Conservation (phyloP, 2,888 invertebrate genomes). For the Eristalis intricaria region DNA sequence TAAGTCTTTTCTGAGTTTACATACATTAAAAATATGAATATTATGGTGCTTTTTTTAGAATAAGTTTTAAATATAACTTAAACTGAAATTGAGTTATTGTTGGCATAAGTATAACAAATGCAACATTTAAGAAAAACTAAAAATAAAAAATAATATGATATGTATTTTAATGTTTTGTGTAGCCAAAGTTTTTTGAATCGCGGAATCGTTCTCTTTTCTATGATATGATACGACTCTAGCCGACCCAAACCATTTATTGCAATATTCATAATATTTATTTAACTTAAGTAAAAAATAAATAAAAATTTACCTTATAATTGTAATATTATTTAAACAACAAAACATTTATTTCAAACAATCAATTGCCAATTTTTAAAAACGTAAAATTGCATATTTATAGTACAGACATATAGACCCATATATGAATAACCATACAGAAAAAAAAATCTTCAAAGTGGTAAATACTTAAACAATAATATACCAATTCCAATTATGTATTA, state of each 20-base stretch:
- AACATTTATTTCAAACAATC: conserved; percentile 56
- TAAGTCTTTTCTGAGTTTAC: conserved; percentile 33
- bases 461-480: conserved; percentile 60
- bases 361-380: conserved; percentile 46
- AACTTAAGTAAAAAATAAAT: conserved; percentile 5
- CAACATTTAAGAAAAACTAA: conserved; percentile 8
- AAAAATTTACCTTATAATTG: conserved; percentile 39
- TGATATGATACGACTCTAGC: not conserved
- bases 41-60: conserved; percentile 45
- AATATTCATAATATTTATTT: not conserved
- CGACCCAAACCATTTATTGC: not conserved
- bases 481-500: conserved; percentile 60
- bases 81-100: conserved; percentile 3
- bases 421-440: conserved; percentile 53
- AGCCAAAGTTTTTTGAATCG: not conserved
- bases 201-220: not conserved
- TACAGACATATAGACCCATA: conserved; percentile 56
- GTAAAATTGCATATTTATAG: conserved; percentile 25
- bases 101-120: conserved; percentile 2
- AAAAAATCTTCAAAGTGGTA: conserved; percentile 40
- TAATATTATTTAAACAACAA: conserved; percentile 48
- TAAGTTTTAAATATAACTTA: conserved; percentile 18
- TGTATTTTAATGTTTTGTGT: not conserved
- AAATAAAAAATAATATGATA: not conserved
- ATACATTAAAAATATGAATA: conserved; percentile 33